Base-by-base conservation (phyloP, 2,888 invertebrate species). In the Drosophila aldrichi region DNA sequence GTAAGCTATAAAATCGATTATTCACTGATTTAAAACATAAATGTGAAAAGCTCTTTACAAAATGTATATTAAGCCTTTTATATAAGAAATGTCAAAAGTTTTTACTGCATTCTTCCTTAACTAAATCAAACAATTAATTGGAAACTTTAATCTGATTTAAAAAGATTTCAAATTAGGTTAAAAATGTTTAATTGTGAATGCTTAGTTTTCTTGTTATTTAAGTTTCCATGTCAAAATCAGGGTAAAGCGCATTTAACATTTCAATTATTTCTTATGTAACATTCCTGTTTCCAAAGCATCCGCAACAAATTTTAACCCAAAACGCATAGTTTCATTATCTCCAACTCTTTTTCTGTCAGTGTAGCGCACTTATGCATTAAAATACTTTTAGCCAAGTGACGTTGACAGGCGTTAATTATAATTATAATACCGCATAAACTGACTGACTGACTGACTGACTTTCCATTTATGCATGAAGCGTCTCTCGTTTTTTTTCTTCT, bases 401-500 rank as follows among this genome's bases (percentile, higher is more conserved):
- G 60, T 66, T 72, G 62, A 75, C 75, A 79, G 68, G 65, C 71
- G 70, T 61, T 63, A 74, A 79, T 74, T 70, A 68, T 66, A 56
- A 70, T 71, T 68, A 74, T 78, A 63, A 69, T 70, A 56, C 64
- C 74, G 80, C 68, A 74, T 74, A 68, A 70, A 59, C 58, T 40
- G 58, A 20, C 25, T 46, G 48, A 29, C 25, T 46, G 46, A n/a
- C 59, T 40, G 58, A n/a, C 59, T 40, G 68, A 74, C 80, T 79
- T 79, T 79, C 80, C 77, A 77, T 74, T 78, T 63, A 74, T 65
- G 65, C 70, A 74, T 70, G 49, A 36, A 48, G 63, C 69, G 49
- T 74, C 69, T 48, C 51, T 60, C 55, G 48, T 68, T 36, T 43
- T 5, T 36, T 34, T 12, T 34, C 10, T 34, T 3, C 22, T 34